Base-by-base conservation (phyloP, 2,797 vertebrate species). In the Pempheris klunzingeri region DNA sequence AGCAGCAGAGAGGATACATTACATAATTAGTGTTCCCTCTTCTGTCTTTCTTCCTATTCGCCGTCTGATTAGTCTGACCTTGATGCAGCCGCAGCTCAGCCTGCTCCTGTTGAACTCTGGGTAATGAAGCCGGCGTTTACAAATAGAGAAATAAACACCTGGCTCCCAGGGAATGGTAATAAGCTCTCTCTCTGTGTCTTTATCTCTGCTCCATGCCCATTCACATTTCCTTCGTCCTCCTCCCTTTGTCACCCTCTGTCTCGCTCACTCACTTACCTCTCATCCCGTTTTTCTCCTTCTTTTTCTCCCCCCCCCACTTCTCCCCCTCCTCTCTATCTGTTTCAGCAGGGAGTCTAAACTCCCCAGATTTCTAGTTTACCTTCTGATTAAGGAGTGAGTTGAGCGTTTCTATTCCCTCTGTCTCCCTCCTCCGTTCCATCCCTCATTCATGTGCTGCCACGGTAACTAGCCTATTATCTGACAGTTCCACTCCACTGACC, bases 381-480 rank as follows among this genome's bases (percentile, higher is more conserved):
- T 96, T 96, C 96, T 96, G 97, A 98, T 97, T 97, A 97, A 96
- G 96, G 92, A 90, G 96, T 92, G 96, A 96, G 96, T 96, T 95
- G 96, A 93, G 94, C 94, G 94, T 89, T 96, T 96, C 96, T 96
- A 90, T 91, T 92, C 88, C 96, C 96, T 96, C 96, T 95, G 95
- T 96, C 95, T 96, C 95, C 95, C 92, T 89, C 90, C 96, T 96
- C 94, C 94, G 94, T 93, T 94, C 94, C 95, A 95, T 90, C 87
- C 90, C 90, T 91, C 89, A 90, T 96, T 96, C 96, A 91, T 95
- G 95, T 95, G 95, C 96, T 96, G 96, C 96, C 95, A 87, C 96
- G 95, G 97, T 96, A 98, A 97, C 96, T 97, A 92, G 97, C 96
- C 97, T 97, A 97, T 98, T 97, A 98, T 96, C 96, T 95, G 89